A percentile compares a stretch with the other conserved stretches of the same genome.
phyloP scores from a whole-genome alignment of 2,888 invertebrate genomes.

The Strigamia crassipes region DNA sequence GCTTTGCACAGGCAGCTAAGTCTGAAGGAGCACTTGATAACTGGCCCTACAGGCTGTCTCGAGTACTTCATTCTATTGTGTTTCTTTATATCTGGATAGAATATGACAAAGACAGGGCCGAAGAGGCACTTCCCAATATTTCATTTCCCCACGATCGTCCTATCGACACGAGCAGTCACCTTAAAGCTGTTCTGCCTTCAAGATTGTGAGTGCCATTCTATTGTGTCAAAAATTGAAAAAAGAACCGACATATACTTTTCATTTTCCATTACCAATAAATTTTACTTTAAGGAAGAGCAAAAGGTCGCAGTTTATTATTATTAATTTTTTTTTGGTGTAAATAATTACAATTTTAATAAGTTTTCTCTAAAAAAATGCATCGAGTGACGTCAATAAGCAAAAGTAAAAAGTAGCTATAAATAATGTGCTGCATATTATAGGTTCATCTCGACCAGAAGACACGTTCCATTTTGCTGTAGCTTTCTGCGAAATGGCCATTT shows the following conservation, averaged over 20 bases:
- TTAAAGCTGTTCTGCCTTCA: slow-evolving; percentile 10
- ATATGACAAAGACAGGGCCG: slow-evolving; percentile 10
- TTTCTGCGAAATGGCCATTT: not conserved
- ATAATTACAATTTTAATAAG: too few species aligned
- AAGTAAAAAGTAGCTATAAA: too few species aligned
- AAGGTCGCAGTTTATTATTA: not conserved
- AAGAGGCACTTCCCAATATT: slow-evolving; percentile 4
- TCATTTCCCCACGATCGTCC: slow-evolving; percentile 10
- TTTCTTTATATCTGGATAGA: not conserved
- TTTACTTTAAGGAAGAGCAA: not conserved
- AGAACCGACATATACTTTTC: not conserved
- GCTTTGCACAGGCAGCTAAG: not conserved
- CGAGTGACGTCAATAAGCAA: too few species aligned
- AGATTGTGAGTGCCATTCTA: slow-evolving; percentile 2
- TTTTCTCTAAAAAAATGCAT: too few species aligned
- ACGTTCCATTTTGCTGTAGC: not conserved
- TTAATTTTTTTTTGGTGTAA: too few species aligned
- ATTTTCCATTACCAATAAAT: slow-evolving; percentile 4
- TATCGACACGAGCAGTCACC: slow-evolving; percentile 4
- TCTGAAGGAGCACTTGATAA: not conserved
- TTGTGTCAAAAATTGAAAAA: slow-evolving; percentile 10
- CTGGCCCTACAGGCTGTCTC: slow-evolving; percentile 10
- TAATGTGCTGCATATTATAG: too few species aligned
- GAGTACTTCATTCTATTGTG: slow-evolving; percentile 4
- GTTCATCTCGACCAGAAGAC: not conserved